Evolutionary conservation across 1,140 invertebrate genomes (phyloP).

Genomic region (Phocides pigmalion): DNA sequence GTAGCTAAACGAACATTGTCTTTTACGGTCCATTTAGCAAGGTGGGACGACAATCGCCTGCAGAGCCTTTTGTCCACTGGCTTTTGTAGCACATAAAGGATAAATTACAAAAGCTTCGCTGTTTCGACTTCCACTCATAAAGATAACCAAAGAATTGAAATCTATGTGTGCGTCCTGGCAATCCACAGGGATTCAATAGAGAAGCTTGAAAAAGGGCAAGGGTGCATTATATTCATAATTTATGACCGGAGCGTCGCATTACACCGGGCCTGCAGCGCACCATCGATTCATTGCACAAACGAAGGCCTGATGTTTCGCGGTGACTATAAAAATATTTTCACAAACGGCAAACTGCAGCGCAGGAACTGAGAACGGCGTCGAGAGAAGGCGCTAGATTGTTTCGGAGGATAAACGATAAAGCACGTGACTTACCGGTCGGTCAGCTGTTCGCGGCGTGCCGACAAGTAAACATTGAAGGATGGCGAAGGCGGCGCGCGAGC

Average conservation of each 20-base stretch:
- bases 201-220: constrained; percentile 64
- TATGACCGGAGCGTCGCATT: constrained; percentile 54
- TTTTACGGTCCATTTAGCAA: constrained; percentile 57
- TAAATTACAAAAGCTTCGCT: constrained; percentile 73
- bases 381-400: constrained; percentile 15
- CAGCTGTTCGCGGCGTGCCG: constrained; percentile 75
- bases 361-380: constrained; percentile 1
- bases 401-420: constrained; percentile 38
- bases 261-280: constrained; percentile 52
- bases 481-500: constrained; percentile 57
- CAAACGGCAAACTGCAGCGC: constrained; percentile 44
- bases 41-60: constrained; percentile 56
- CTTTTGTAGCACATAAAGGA: constrained; percentile 73
- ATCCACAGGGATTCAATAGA: constrained; percentile 62
- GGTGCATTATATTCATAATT: constrained; percentile 77
- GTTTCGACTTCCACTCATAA: constrained; percentile 64
- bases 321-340: constrained; percentile 38
- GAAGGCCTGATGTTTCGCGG: constrained; percentile 18
- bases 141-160: constrained; percentile 71
- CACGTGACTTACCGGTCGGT: constrained; percentile 82
- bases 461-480: constrained; percentile 76
- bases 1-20: constrained; percentile 62
- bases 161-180: constrained; percentile 48
- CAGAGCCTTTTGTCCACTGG: constrained; percentile 62
- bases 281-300: constrained; percentile 48